Evolutionary conservation across 30 jellyfish, hydroid and myxozoan genomes (phyloP), one percentile per base, ranked within the genome.

Genomic region (Aurelia aurita complex sp. Pacific): DNA sequence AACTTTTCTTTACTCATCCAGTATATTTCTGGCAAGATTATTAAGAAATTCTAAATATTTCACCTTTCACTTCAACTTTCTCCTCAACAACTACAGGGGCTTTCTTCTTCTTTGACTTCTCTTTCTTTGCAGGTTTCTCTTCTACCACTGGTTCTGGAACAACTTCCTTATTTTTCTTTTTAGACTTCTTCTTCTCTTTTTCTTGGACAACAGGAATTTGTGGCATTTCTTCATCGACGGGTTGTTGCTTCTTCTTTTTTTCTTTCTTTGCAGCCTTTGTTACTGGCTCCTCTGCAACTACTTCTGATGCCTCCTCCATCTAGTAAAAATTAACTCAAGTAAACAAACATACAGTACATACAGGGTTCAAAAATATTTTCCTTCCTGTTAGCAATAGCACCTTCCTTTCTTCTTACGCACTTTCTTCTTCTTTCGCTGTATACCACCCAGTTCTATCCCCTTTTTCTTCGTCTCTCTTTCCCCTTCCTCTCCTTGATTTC

Each of bases 271-370:
- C 12, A 68, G 36, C 69, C 40, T 81, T 73, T 10, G 43, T 63
- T 46, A 23, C 82, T 7, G 93, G 87, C 15, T 84, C 93, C 36
- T 84, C 76, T 32, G 43, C 93, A 46, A 70, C 77, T 2, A 79
- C 80, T 50, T 79, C 89, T 40, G 78, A n/a, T 51, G 67, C 23
- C 67, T 67, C 73, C 33, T 79, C 89, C 14, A 54, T 61, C 77
- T 77, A 42, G 15, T 13, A 50, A 66, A 46, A 1, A 9, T 46
- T 2, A 2, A 46, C 8, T 9, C 0, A 46, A 46, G 13, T 46
- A 2, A 6, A 46, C 57, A 46, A 0, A 6, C 57, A 4, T 46
- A 4, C 57, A 46, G 29, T 23, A 23, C 29, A 23, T 23, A 23
- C 29, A 23, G 29, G 29, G 29, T 0, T 23, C 29, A 23, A 23